Conservation (phyloP, 2,113 vertebrate species). For the Notechis scutatus region DNA sequence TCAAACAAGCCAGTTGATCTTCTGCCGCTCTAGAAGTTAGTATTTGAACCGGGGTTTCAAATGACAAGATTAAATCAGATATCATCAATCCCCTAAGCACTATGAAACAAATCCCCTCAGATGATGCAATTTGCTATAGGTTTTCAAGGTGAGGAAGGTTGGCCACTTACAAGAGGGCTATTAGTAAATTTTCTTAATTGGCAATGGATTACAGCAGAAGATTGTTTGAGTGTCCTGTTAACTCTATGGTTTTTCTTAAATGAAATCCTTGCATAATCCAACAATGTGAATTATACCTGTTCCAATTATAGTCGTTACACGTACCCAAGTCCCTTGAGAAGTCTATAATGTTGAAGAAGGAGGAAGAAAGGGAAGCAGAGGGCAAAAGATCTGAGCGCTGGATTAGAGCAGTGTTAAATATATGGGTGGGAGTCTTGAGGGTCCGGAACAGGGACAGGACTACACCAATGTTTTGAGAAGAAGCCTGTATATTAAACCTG, state of each 20-base stretch:
- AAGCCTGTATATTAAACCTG: not conserved
- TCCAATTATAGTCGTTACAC: not conserved
- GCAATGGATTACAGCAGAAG: not conserved
- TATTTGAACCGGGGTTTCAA: not conserved
- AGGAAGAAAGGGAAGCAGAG: not conserved
- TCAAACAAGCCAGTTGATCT: not conserved
- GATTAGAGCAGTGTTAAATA: not conserved
- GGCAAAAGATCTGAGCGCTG: not conserved
- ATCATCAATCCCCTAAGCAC: not conserved
- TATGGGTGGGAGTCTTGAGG: not conserved
- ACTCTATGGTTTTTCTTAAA: not conserved
- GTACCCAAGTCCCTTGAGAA: not conserved
- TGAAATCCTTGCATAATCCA: conserved; percentile 18
- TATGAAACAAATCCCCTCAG: not conserved
- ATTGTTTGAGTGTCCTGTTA: not conserved
- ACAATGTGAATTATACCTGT: not conserved
- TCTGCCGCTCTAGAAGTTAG: not conserved
- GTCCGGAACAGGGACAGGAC: not conserved
- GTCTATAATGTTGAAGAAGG: not conserved
- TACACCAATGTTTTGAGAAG: not conserved
- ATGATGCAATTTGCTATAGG: not conserved
- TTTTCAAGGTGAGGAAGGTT: not conserved
- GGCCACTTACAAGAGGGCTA: not conserved
- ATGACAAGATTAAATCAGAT: not conserved
- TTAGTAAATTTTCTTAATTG: not conserved